phyloP scores from a whole-genome alignment of 2,797 vertebrate species.

The Argyrosomus regius region DNA sequence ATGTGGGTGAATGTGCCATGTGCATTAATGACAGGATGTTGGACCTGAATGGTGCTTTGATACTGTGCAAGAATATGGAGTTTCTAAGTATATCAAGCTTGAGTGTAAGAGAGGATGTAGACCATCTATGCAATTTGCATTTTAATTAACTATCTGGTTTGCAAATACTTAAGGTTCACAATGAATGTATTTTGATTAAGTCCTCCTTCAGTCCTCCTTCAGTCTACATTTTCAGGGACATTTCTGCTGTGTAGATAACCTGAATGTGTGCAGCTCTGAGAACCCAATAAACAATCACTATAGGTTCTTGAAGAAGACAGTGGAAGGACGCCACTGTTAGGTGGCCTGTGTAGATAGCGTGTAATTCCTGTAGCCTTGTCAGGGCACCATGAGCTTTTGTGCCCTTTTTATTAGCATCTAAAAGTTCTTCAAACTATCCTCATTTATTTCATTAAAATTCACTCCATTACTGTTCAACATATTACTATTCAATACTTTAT shows the following conservation, averaged over 20 bases:
- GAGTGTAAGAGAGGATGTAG: background rate
- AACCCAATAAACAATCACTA: background rate
- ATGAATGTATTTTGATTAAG: background rate
- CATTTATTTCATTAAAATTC: constrained; percentile 59
- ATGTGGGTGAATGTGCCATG: constrained; percentile 4
- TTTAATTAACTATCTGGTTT: constrained; percentile 8
- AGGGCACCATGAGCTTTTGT: background rate
- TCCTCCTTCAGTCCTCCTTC: background rate
- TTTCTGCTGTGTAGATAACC: background rate
- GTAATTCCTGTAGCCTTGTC: constrained; percentile 14
- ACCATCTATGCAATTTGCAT: constrained; percentile 1
- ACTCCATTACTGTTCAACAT: constrained; percentile 44
- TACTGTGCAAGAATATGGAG: background rate
- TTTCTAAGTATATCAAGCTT: background rate
- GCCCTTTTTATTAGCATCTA: constrained; percentile 22
- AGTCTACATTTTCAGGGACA: background rate
- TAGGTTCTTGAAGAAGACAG: background rate
- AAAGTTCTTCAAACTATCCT: constrained; percentile 43
- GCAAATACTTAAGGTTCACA: background rate
- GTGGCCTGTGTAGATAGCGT: background rate
- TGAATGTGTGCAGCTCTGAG: background rate
- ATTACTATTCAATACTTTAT: constrained; percentile 65
- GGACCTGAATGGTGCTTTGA: constrained; percentile 30
- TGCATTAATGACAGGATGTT: constrained; percentile 17
- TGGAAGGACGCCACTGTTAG: background rate